Evolutionary conservation across 2,797 vertebrate species (phyloP).

Genomic region (Pangasius sanitwongsei): DNA sequence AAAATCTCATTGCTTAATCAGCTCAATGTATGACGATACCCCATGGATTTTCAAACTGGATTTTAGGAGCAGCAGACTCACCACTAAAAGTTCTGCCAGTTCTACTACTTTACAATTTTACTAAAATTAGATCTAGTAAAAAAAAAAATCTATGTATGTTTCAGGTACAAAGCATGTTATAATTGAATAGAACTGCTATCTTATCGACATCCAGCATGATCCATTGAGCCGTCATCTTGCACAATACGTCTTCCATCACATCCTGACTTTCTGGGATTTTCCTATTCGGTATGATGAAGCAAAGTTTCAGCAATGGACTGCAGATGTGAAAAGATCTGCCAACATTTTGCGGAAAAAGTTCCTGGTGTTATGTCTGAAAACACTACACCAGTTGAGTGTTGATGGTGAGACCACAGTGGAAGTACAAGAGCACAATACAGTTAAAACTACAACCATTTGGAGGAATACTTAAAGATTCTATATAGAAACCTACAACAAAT

Average conservation of each 20-base stretch:
- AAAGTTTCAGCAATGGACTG: slow-evolving; percentile 1
- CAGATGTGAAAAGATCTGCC: background rate
- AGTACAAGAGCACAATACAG: background rate
- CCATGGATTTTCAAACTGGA: background rate
- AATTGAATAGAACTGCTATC: background rate
- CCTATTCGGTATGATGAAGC: background rate
- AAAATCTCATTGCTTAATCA: background rate
- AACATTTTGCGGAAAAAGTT: background rate
- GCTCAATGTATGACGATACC: background rate
- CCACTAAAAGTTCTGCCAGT: background rate
- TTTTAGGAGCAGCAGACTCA: background rate
- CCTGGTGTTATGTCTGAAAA: background rate
- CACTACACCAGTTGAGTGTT: background rate
- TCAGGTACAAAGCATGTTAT: background rate
- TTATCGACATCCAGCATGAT: background rate
- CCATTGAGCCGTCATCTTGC: background rate
- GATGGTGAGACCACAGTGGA: slow-evolving; percentile 2
- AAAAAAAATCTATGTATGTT: background rate
- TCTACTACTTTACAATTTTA: background rate
- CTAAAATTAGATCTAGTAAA: background rate
- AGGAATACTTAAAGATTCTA: background rate
- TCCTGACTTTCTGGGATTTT: background rate
- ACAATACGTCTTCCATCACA: background rate
- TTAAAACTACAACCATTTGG: background rate
- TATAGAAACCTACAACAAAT: background rate